phyloP scores from a whole-genome alignment of 2,113 vertebrate genomes.

The Prinia subflava region DNA sequence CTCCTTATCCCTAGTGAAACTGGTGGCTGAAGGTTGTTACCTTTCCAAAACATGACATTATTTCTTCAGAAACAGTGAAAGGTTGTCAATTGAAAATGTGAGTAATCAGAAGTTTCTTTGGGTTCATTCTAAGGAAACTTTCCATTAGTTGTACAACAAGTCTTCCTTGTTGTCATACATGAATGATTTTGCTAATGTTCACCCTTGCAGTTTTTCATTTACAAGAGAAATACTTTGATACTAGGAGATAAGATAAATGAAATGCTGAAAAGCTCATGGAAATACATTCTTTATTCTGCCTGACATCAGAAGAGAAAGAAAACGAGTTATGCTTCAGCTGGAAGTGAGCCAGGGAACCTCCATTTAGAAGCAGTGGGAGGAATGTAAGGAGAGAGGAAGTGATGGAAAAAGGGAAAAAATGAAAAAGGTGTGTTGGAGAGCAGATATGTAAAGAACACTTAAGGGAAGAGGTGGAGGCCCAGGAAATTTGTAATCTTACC shows the following conservation, averaged over 20 bases:
- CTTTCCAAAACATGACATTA: background rate
- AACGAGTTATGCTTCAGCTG: background rate
- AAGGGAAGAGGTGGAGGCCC: background rate
- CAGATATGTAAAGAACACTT: background rate
- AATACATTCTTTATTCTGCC: background rate
- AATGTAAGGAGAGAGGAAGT: background rate
- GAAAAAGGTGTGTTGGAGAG: background rate
- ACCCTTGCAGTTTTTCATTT: background rate
- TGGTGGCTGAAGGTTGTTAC: background rate
- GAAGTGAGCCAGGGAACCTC: background rate
- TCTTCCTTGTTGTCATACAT: background rate
- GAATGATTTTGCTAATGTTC: background rate
- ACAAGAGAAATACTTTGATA: constrained; percentile 6
- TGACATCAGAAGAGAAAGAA: constrained; percentile 1
- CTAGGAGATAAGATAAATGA: background rate
- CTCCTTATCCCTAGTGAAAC: background rate
- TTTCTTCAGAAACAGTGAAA: background rate
- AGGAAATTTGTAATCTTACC: constrained; percentile 4
- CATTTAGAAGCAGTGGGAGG: background rate
- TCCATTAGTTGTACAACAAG: background rate
- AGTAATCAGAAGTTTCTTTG: background rate
- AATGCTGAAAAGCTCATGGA: background rate
- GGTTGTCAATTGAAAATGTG: background rate
- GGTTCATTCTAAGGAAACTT: background rate
- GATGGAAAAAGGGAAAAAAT: background rate